Base-by-base conservation (phyloP, 1,140 invertebrate species). In the Caerostris extrusa region DNA sequence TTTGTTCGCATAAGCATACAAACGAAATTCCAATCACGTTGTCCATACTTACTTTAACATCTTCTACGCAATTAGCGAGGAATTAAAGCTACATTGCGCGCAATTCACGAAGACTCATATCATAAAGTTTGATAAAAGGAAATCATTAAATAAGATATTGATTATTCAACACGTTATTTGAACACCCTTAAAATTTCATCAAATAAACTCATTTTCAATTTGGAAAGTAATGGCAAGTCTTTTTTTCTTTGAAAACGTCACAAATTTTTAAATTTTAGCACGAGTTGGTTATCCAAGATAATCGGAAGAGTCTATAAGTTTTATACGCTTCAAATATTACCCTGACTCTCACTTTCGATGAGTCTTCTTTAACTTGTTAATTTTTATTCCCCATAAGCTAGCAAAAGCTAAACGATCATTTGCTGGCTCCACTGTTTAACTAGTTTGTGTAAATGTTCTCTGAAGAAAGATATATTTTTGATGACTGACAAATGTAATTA, bases 161-260 rank as follows among this genome's bases (percentile, higher is more conserved):
- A 90, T 81, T 90, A 90, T 90, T 90, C 89, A 81, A 90, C 69
- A 90, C 71, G 89, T 90, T 58, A 81, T 58, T 81, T 58, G 89
- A 69, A 90, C 50, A 81, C n/a, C 5, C 61, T 90, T 90, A 90
- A 90, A 90, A 53, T 90, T 90, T 71, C 34, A 58, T 56, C 61
- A 90, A 90, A 90, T 90, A 90, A 90, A 90, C 60, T 71, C 64
- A 67, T 55, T 90, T 53, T 56, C 12, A 90, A 71, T 67, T 67
- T 71, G 5, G 50, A 69, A 61, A 90, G 87, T 56, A 90, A 71
- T 69, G 55, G 64, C 53, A 61, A 14, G 34, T 7, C n/a, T n/a
- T 61, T 58, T 87, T 87, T 61, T 53, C 50, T 87, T 60, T 64
- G 10, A 60, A n/a, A n/a, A 50, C n/a, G 12, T 64, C 57, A 60